Evolutionary conservation across 2,888 invertebrate species (phyloP).

Genomic region (Gibbula magus): DNA sequence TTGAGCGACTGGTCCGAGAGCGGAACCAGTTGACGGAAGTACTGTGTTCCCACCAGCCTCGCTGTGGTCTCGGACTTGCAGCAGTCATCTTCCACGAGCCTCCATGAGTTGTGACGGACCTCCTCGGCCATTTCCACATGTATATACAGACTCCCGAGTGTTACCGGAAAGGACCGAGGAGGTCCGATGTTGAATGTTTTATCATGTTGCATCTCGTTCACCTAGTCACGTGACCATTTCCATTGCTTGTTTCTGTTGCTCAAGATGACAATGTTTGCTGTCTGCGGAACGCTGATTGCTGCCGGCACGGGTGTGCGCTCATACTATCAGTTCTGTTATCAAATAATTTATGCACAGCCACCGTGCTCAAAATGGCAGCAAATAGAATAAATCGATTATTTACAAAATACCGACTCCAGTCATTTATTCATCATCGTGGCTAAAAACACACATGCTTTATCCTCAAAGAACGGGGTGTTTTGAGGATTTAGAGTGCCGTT

Average conservation of each 20-base stretch:
- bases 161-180: slow-evolving; percentile 19
- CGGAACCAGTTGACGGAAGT: slow-evolving; percentile 10
- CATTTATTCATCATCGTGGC: too few relatives aligned
- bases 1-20: background rate
- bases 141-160: background rate
- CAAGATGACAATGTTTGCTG: slow-evolving; percentile 16
- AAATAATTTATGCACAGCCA: slow-evolving; percentile 20
- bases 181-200: background rate
- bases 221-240: slow-evolving; percentile 21
- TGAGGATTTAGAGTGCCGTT: too few relatives aligned
- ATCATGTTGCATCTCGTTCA: slow-evolving; percentile 21
- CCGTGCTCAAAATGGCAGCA: slow-evolving; percentile 21
- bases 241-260: slow-evolving; percentile 23
- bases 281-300: background rate
- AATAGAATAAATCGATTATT: slow-evolving; percentile 21
- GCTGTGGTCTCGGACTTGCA: slow-evolving; percentile 1
- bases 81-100: slow-evolving; percentile 13
- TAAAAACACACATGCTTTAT: too few relatives aligned
- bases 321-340: slow-evolving; percentile 14
- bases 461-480: too few relatives aligned
- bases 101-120: background rate
- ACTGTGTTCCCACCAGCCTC: background rate
- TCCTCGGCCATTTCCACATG: slow-evolving; percentile 8
- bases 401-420: background rate
- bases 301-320: background rate